phyloP scores from a whole-genome alignment of 2,888 invertebrate genomes.

The Uropetala carovei region DNA sequence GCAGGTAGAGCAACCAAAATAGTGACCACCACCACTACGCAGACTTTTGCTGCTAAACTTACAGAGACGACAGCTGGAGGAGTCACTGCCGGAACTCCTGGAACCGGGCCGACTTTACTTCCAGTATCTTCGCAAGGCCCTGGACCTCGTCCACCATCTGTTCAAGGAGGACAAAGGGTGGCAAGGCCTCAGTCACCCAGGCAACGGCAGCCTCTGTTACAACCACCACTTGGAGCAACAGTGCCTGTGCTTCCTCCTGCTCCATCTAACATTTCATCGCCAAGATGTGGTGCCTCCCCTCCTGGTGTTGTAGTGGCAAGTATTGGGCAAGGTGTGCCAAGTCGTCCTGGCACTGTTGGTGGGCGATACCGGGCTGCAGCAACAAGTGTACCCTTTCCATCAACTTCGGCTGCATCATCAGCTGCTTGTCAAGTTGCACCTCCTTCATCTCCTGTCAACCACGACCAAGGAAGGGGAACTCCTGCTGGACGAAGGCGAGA shows the following conservation, averaged over 20 bases:
- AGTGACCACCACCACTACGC: constrained; percentile 78
- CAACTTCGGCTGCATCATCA: constrained; percentile 65
- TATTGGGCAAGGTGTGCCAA: constrained; percentile 46
- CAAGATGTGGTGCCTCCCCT: constrained; percentile 39
- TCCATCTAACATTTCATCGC: constrained; percentile 61
- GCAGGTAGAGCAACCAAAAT: constrained; percentile 75
- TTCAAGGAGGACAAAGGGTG: constrained; percentile 65
- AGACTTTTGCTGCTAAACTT: constrained; percentile 86
- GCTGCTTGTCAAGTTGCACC: constrained; percentile 60
- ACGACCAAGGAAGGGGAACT: constrained; percentile 65
- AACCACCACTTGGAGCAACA: constrained; percentile 69
- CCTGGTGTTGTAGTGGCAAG: constrained; percentile 35
- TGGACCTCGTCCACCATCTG: constrained; percentile 64
- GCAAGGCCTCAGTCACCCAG: constrained; percentile 51
- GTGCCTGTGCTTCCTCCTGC: constrained; percentile 66
- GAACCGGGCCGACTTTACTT: constrained; percentile 71
- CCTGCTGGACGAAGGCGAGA: constrained; percentile 66
- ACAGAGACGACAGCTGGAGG: constrained; percentile 77
- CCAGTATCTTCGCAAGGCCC: constrained; percentile 71
- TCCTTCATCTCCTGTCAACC: constrained; percentile 65
- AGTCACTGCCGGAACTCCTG: constrained; percentile 65
- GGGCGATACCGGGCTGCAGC: constrained; percentile 50
- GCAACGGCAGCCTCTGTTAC: constrained; percentile 71
- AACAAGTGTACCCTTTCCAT: constrained; percentile 66
- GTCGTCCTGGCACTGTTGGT: constrained; percentile 55